Base-by-base conservation (phyloP, 2,797 vertebrate genomes). In the Danio aesculapii region DNA sequence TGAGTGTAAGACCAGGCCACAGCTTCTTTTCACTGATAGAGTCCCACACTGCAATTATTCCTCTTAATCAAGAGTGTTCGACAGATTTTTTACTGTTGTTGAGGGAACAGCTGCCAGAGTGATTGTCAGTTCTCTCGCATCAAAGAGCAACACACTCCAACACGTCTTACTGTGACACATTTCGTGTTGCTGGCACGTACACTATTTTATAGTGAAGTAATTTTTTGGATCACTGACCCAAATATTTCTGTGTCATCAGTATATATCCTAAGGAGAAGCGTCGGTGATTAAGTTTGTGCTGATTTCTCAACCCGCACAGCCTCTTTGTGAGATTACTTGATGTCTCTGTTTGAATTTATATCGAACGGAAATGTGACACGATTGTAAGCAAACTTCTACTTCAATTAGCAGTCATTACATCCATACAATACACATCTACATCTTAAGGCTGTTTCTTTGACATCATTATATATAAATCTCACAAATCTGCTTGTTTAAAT, bases 51-150 rank as follows among this genome's bases (percentile, higher is more conserved):
- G 86, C 88, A 84, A 86, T 86, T 83, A 77, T 87, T 87, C 66
- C 83, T 85, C 90, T 91, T 91, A 87, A 93, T 92, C 85, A 88
- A 89, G 89, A 90, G 88, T 90, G 84, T 89, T 85, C 79, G 86
- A 81, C 80, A 71, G 85, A 78, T 79, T 84, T 73, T 75, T 55
- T 78, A 75, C 79, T 78, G 71, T 82, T 83, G 83, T 84, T 81
- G 69, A 82, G 79, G 77, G 74, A 81, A 69, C 81, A 85, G 55
- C 81, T 73, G 84, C 74, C 44, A 68, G 77, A 80, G 82, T 80
- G 81, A 85, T 77, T 81, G 76, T 77, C 74, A 86, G 72, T 83
- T 88, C 67, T 73, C 74, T 81, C 75, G 59, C 77, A 85, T 88
- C 85, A 85, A 79, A 77, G 84, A 85, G 81, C 82, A 83, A 82